A percentile compares a stretch with the other conserved stretches of the same genome.
Conservation (phyloP, 2,113 vertebrate genomes). For the Megalops atlanticus region DNA sequence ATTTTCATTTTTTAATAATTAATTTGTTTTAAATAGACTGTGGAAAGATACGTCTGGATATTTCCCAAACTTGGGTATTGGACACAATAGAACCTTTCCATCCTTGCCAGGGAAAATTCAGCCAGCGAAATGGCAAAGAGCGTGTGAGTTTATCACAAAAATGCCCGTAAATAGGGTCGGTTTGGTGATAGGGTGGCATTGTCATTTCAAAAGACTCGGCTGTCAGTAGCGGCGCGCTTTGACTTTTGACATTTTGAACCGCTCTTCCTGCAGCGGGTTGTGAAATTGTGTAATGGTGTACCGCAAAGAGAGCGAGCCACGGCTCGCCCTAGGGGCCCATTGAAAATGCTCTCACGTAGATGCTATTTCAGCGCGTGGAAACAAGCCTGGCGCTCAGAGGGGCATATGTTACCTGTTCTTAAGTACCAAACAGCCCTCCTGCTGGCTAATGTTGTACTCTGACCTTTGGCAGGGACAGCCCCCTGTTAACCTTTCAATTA, state of each 20-base stretch:
- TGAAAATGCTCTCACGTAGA: constrained; percentile 33
- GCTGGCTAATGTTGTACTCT: constrained; percentile 50
- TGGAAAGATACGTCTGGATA: neutral
- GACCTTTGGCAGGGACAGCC: constrained; percentile 66
- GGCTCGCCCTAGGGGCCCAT: neutral
- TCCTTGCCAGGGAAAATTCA: too few relatives aligned
- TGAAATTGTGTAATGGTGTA: neutral
- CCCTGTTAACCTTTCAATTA: constrained; percentile 71
- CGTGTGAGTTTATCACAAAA: too few relatives aligned
- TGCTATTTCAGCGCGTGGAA: constrained; percentile 36
- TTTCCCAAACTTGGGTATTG: too few relatives aligned
- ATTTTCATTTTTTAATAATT: neutral
- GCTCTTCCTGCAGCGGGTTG: neutral
- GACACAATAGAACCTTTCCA: neutral
- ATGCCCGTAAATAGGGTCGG: too few relatives aligned
- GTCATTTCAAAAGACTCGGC: too few relatives aligned
- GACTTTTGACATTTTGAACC: neutral
- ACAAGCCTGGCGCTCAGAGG: constrained; percentile 42
- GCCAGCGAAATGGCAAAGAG: too few relatives aligned
- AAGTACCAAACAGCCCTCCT: constrained; percentile 43
- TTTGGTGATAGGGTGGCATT: too few relatives aligned
- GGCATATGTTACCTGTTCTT: constrained; percentile 36
- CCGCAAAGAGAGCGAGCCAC: neutral
- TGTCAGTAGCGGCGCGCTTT: too few relatives aligned
- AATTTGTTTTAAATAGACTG: neutral